These are phyloP conservation scores for Brachionus sp. DNA, from an alignment of 1,140 invertebrate species.

Conservation along the genomic window DNA sequence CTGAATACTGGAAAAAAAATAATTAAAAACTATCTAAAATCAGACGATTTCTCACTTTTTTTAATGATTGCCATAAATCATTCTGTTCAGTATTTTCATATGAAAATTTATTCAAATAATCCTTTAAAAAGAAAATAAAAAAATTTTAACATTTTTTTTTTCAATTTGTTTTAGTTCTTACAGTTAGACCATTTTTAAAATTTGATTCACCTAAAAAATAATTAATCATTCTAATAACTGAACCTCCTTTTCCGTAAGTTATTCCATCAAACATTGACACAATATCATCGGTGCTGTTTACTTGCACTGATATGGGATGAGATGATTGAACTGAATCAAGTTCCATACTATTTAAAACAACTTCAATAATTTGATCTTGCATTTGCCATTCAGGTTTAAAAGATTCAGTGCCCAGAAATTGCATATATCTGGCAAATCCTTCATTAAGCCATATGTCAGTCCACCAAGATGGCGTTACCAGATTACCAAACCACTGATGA, in stretches of 20 bases:
- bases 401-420: constrained; percentile 58
- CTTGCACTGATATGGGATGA: constrained; percentile 62
- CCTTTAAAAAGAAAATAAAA: neutral
- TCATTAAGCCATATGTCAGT: constrained; percentile 62
- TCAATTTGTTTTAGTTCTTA: neutral
- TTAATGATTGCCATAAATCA: constrained; percentile 61
- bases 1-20: constrained; percentile 45
- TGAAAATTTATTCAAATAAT: constrained; percentile 52
- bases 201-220: constrained; percentile 49
- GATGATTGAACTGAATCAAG: constrained; percentile 55
- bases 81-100: constrained; percentile 55
- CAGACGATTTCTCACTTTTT: constrained; percentile 49
- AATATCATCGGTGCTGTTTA: constrained; percentile 80
- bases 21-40: constrained; percentile 54
- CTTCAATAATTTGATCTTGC: constrained; percentile 47
- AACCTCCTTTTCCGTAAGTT: constrained; percentile 80
- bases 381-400: constrained; percentile 49
- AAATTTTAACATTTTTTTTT: neutral
- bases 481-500: constrained; percentile 46
- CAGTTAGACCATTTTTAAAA: constrained; percentile 59
- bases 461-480: constrained; percentile 56
- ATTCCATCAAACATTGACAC: constrained; percentile 86
- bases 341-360: constrained; percentile 26
- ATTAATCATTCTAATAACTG: constrained; percentile 36
- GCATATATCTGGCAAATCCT: constrained; percentile 60